phyloP scores from a whole-genome alignment of 2,113 vertebrate genomes.

The Chunga burmeisteri region DNA sequence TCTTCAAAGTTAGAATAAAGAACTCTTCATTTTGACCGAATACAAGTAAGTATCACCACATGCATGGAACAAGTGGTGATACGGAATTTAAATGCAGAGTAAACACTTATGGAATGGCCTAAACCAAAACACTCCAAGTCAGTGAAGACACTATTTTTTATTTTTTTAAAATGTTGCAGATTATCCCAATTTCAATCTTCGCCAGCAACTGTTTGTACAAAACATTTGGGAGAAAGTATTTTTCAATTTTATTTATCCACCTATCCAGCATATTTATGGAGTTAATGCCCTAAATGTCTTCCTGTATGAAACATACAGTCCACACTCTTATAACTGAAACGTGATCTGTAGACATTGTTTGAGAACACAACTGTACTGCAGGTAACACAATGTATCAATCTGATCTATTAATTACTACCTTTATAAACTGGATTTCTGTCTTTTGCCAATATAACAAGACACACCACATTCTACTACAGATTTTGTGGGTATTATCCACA shows the following conservation, averaged over 20 bases:
- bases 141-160: too few relatives aligned
- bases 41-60: background rate
- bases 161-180: background rate
- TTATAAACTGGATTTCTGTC: background rate
- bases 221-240: background rate
- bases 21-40: background rate
- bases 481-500: background rate
- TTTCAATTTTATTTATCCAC: background rate
- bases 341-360: background rate
- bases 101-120: background rate
- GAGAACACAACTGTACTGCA: background rate
- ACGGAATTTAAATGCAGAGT: background rate
- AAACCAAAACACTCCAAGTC: background rate
- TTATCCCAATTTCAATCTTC: background rate
- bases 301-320: background rate
- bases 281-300: background rate
- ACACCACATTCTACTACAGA: background rate
- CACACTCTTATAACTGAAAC: background rate
- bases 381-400: background rate
- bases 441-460: background rate
- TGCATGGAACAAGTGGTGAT: background rate
- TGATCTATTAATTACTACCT: background rate
- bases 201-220: background rate
- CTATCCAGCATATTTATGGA: background rate
- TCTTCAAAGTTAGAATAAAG: background rate